Evolutionary conservation across 2,797 vertebrate species (phyloP), one percentile per base, ranked within the genome.

Genomic region (Alca torda): DNA sequence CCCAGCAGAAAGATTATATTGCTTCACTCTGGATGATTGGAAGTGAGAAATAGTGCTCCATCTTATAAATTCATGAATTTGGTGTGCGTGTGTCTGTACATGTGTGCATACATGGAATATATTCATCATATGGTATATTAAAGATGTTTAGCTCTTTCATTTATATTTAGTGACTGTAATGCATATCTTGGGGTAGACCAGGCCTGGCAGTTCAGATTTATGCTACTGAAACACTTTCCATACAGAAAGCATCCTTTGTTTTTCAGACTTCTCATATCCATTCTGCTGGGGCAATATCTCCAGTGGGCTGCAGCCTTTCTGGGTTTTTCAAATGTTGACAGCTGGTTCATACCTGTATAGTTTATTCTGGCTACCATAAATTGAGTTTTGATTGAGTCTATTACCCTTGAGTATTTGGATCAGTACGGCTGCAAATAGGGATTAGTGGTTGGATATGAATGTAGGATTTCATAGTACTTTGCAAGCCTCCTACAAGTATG

Each of bases 181-280:
- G 25, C 10, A 0, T 39, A 28, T 43, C 10, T 61, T 12, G 16
- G 11, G 18, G 19, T 60, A 20, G 16, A 20, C 48, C 19, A 60
- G 48, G 14, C 16, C 46, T 63, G 25, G 28, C 17, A 35, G 59
- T 59, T 86, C n/a, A 37, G 28, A 35, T 54, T 79, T 19, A 0
- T 24, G 37, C 16, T 65, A 1, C 37, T 41, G 74, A 60, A 43
- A 51, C 6, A 2, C 13, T 64, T 94, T 19, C 11, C 7, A 2
- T 13, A 17, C 7, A 33, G 45, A 19, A 57, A 39, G 2, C 0
- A 2, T 9, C 4, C 2, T 6, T 7, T 77, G 19, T 51, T 48
- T 69, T 59, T 68, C 5, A 4, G 56, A 10, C 2, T 84, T 67
- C 31, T 67, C 8, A 5, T 10, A 6, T 56, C 10, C 7, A 5